Conservation (phyloP, 1,140 invertebrate genomes). For the Sitophilus oryzae region DNA sequence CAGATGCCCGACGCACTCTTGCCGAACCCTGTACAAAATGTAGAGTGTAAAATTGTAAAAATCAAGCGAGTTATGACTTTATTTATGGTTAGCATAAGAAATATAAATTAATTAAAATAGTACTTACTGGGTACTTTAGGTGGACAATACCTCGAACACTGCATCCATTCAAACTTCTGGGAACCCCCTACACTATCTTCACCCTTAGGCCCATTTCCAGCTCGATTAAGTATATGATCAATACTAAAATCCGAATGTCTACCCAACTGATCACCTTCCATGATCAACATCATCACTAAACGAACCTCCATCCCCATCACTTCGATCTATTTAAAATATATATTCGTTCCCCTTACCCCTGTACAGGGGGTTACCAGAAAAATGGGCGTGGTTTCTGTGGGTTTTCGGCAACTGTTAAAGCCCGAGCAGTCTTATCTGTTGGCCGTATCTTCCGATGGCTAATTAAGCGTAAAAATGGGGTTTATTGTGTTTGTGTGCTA, state of each 20-base stretch:
- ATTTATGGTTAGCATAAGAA: too few species aligned
- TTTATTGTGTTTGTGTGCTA: constrained; percentile 29
- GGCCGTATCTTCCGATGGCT: constrained; percentile 27
- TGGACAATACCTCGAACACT: constrained; percentile 68
- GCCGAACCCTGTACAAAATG: too few species aligned
- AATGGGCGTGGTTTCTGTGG: constrained; percentile 19
- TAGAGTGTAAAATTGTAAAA: too few species aligned
- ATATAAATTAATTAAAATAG: too few species aligned
- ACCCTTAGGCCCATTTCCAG: constrained; percentile 28
- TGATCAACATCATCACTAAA: background rate
- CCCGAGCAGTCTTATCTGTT: too few species aligned
- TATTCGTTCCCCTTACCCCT: too few species aligned
- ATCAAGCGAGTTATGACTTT: too few species aligned
- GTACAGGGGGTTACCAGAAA: too few species aligned
- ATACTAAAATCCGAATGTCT: constrained; percentile 48
- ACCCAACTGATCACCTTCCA: background rate
- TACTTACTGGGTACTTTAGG: constrained; percentile 57
- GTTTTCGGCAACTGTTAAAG: too few species aligned
- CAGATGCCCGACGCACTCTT: too few species aligned
- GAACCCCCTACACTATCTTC: constrained; percentile 15
- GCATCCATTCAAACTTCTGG: constrained; percentile 54
- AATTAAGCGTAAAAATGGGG: constrained; percentile 39
- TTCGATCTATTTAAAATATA: too few species aligned
- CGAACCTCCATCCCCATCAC: background rate
- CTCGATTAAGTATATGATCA: constrained; percentile 48